A percentile compares a stretch with the other conserved stretches of the same genome.
Conservation (phyloP, 1,140 invertebrate genomes). For the Stratiolaelaps scimitus region DNA sequence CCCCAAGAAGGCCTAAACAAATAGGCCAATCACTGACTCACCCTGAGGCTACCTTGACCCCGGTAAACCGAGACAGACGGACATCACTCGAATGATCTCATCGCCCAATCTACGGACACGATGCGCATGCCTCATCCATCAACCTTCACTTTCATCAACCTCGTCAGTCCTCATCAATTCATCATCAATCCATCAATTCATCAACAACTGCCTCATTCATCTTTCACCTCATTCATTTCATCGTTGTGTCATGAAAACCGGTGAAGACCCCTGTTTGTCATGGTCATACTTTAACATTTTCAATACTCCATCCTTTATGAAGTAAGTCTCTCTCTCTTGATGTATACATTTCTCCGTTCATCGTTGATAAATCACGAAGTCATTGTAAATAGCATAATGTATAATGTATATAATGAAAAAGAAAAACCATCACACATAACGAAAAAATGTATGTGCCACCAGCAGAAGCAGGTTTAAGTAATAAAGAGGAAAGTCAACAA, state of each 20-base stretch:
- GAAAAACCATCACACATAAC: constrained; percentile 5
- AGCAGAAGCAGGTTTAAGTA: not conserved
- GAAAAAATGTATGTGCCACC: not conserved
- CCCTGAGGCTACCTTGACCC: too few species aligned
- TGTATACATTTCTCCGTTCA: constrained; percentile 21
- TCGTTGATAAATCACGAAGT: not conserved
- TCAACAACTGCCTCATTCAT: too few species aligned
- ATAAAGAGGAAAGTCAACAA: too few species aligned
- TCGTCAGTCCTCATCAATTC: not conserved
- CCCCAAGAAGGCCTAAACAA: constrained; percentile 33
- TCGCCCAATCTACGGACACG: not conserved
- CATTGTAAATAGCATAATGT: constrained; percentile 19
- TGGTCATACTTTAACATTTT: too few species aligned
- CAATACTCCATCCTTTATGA: constrained; percentile 3
- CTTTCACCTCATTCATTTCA: too few species aligned
- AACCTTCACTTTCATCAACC: not conserved
- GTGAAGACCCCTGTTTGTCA: too few species aligned
- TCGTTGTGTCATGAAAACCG: too few species aligned
- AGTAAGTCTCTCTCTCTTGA: not conserved
- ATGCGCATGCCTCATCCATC: not conserved
- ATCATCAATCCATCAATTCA: not conserved
- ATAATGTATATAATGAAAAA: constrained; percentile 11
- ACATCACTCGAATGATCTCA: constrained; percentile 24
- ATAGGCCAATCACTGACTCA: not conserved
- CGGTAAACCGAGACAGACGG: not conserved